Base-by-base conservation (phyloP, 2,797 vertebrate species). In the Sebastes wilsoni region DNA sequence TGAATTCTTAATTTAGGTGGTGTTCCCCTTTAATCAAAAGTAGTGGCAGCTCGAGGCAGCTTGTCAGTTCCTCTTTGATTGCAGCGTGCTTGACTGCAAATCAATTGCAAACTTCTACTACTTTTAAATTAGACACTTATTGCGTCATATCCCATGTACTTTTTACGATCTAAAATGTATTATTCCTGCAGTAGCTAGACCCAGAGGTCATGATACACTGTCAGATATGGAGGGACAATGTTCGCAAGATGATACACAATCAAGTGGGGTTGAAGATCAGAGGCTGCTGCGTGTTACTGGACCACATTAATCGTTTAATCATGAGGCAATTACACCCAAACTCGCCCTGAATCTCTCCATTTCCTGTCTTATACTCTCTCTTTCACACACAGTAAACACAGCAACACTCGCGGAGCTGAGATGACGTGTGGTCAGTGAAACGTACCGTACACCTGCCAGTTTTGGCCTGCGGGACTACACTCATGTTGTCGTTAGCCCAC, bases 371-470 rank as follows among this genome's bases (percentile, higher is more conserved):
- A 22, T 27, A 42, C 38, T 56, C 28, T 30, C 68, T 20, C 27
- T 18, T 10, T 16, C 25, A 28, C 67, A 25, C 72, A 46, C 2
- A 20, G n/a, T 23, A 52, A 34, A 69, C 11, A 36, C 20, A 66
- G 61, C 32, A 58, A 49, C 70, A 30, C 34, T 12, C 32, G 23
- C 46, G n/a, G 61, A 80, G 58, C 32, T 20, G 14, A 49, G 36
- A 34, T 32, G 80, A 64, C 87, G 72, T 75, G 86, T 62, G 77
- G 74, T 75, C 77, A 65, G 68, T 59, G 68, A 72, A 65, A 81
- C 9, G 8, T 66, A 8, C 60, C 6, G 8, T 22, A 72, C 69
- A 88, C 75, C 87, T 83, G 87, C 74, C 78, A 72, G 65, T 65
- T 67, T 25, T 60, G 75, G 66, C 87, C 86, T 82, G 46, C 0